These are phyloP conservation scores for Embiotoca jacksoni DNA, from an alignment of 2,113 vertebrate species.

Conservation along the genomic window DNA sequence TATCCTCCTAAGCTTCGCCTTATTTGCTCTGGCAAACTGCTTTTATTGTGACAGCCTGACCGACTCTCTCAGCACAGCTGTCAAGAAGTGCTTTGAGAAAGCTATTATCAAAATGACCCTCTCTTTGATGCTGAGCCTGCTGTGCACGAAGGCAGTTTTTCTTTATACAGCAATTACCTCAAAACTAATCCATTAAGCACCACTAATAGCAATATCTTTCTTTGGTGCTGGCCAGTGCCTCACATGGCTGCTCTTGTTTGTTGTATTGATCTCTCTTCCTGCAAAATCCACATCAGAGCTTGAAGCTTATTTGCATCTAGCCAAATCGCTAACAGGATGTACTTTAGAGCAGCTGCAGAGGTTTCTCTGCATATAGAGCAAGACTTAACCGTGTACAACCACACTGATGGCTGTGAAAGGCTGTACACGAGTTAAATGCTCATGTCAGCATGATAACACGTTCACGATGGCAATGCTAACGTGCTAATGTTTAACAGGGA, in stretches of 20 bases:
- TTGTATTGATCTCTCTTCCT: constrained; percentile 15
- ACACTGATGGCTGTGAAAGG: not conserved
- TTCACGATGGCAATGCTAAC: no score
- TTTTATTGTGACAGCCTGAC: not conserved
- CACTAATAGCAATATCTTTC: not conserved
- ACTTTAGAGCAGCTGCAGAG: constrained; percentile 1
- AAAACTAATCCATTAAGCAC: constrained; percentile 31
- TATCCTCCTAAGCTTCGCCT: not conserved
- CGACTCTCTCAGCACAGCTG: constrained; percentile 12
- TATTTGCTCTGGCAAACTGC: constrained; percentile 16
- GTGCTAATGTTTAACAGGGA: no score
- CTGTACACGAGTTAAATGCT: not conserved
- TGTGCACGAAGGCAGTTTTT: constrained; percentile 12
- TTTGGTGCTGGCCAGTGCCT: not conserved
- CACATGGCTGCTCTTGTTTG: constrained; percentile 13
- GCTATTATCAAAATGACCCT: constrained; percentile 30
- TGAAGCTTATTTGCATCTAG: constrained; percentile 51
- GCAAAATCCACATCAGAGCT: not conserved
- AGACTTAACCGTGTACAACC: not conserved
- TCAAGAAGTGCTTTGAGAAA: constrained; percentile 24
- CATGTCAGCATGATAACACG: not conserved
- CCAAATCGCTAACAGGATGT: constrained; percentile 37
- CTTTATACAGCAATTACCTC: constrained; percentile 29
- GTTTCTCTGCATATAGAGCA: constrained; percentile 1
- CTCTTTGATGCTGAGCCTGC: constrained; percentile 8